These are phyloP conservation scores for Drosophila tsacasi DNA, from an alignment of 1,140 invertebrate species.

Conservation along the genomic window DNA sequence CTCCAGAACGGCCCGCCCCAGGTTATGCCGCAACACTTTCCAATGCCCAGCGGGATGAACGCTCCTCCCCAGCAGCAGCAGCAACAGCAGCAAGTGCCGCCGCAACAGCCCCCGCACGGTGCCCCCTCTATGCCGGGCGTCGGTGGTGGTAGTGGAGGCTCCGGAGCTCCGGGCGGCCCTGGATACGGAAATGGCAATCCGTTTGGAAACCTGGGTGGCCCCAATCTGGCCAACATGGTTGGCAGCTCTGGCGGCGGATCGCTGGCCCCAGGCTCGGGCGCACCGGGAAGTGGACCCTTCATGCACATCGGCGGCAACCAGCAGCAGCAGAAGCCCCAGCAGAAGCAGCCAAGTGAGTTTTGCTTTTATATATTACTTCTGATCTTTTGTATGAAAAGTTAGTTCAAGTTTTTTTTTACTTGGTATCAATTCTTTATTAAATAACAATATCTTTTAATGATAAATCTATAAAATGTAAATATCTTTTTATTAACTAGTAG, in stretches of 20 bases:
- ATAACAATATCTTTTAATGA: no score
- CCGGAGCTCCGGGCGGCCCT: constrained; percentile 50
- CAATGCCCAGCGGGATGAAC: constrained; percentile 72
- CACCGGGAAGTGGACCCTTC: constrained; percentile 86
- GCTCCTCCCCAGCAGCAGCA: constrained; percentile 64
- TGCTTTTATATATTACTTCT: neutral
- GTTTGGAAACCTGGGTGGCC: constrained; percentile 75
- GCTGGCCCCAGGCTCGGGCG: constrained; percentile 86
- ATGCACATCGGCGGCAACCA: constrained; percentile 84
- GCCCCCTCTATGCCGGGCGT: constrained; percentile 55
- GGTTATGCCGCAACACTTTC: constrained; percentile 81
- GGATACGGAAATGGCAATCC: constrained; percentile 76
- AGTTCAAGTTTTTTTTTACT: neutral
- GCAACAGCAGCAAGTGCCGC: constrained; percentile 60
- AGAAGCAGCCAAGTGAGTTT: constrained; percentile 92
- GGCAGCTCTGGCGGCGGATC: constrained; percentile 83
- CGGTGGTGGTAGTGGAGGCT: constrained; percentile 36
- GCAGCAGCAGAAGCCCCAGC: constrained; percentile 88
- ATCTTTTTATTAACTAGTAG: neutral
- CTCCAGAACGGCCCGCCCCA: constrained; percentile 87
- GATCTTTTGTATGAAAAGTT: neutral
- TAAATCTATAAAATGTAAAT: no score
- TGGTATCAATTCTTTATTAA: neutral
- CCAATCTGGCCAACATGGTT: constrained; percentile 59
- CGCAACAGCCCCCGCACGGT: constrained; percentile 53